Percentiles rank a stretch among this genome's conserved stretches.
Evolutionary conservation across 1,140 invertebrate species (phyloP).

Genomic region (Berghia stephanieae): DNA sequence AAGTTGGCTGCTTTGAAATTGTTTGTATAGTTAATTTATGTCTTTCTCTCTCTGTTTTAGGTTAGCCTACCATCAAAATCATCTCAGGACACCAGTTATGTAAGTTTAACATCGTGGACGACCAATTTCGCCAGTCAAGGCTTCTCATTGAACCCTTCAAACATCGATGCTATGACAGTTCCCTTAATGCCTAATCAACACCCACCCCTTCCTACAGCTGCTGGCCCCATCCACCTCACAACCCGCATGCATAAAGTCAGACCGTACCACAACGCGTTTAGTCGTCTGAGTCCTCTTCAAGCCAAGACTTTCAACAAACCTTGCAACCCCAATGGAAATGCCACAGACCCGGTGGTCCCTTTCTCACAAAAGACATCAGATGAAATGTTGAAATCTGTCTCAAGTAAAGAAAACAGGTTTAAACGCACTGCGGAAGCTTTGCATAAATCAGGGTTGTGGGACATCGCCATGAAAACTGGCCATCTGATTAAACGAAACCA

Average conservation of each 20-base stretch:
- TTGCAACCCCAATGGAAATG: not conserved
- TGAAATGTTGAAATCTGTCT: not conserved
- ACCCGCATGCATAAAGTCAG: not conserved
- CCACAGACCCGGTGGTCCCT: not conserved
- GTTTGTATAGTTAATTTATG: no score
- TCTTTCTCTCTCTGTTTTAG: no score
- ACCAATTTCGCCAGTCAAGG: not conserved
- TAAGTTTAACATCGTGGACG: conserved; percentile 16
- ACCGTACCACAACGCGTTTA: not conserved
- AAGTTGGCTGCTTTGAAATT: no score
- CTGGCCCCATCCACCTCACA: not conserved
- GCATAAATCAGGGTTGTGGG: conserved; percentile 39
- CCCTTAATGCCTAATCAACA: not conserved
- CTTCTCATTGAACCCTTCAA: not conserved
- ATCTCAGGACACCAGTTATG: no score
- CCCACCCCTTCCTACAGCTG: not conserved
- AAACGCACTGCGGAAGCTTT: conserved; percentile 34
- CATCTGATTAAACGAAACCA: conserved; percentile 34
- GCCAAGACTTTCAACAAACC: no score
- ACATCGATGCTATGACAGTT: conserved; percentile 16
- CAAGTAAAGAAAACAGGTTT: conserved; percentile 30
- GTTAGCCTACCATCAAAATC: no score
- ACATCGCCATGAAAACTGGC: conserved; percentile 39
- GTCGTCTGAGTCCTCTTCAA: no score
- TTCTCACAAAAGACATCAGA: not conserved